Conservation (phyloP, 2,113 vertebrate genomes). For the Stercorarius parasiticus region DNA sequence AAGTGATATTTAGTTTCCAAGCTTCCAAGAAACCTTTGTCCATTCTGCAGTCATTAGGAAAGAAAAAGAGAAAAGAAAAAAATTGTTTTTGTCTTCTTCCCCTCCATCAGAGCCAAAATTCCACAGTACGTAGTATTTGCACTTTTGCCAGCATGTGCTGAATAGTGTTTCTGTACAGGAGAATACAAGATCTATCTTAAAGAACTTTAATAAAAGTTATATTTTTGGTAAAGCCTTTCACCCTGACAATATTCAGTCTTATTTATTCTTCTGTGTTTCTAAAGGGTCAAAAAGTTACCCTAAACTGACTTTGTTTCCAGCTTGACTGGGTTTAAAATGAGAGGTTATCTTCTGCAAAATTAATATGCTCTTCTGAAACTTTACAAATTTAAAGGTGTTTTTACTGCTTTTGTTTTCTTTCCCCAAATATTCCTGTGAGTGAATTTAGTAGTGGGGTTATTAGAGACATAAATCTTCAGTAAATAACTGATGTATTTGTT, state of each 20-base stretch:
- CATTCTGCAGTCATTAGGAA: neutral
- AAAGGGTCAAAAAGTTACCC: neutral
- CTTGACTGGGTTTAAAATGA: neutral
- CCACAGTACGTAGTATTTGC: neutral
- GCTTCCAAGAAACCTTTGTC: constrained; percentile 30
- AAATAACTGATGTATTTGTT: neutral
- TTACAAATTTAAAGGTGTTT: neutral
- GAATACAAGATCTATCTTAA: neutral
- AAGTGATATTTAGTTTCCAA: neutral
- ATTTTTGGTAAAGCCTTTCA: neutral
- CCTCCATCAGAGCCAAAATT: neutral
- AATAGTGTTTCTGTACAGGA: constrained; percentile 35
- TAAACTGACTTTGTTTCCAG: neutral
- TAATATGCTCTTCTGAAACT: neutral
- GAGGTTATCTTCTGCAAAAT: neutral
- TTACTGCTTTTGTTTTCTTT: neutral
- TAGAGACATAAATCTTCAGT: neutral
- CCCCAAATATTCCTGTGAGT: neutral
- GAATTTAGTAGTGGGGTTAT: neutral
- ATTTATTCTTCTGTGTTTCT: neutral
- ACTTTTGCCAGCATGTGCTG: neutral
- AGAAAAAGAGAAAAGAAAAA: neutral
- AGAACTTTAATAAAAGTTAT: neutral
- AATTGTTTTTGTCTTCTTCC: neutral
- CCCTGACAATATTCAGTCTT: neutral